Conservation (phyloP, 2,113 vertebrate genomes). For the Poeciliopsis turrubarensis region DNA sequence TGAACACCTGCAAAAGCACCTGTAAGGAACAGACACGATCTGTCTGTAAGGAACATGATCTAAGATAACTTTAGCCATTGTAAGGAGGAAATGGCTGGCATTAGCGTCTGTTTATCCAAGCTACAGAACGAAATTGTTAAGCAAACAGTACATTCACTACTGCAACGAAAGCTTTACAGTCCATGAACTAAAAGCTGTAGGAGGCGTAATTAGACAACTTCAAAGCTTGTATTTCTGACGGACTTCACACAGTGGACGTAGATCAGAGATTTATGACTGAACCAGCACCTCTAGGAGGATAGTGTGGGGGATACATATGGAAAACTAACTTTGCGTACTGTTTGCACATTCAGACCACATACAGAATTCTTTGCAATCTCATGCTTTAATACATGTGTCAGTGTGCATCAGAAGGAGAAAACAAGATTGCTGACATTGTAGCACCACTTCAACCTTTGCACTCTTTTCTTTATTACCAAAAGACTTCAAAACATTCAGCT, state of each 20-base stretch:
- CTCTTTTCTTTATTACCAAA: background rate
- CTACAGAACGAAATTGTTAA: background rate
- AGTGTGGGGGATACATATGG: background rate
- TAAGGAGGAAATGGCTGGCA: background rate
- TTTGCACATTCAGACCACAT: background rate
- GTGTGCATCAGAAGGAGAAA: background rate
- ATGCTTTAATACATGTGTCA: background rate
- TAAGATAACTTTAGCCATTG: background rate
- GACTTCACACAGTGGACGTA: constrained; percentile 46
- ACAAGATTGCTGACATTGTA: background rate
- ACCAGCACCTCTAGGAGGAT: constrained; percentile 31
- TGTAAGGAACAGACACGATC: background rate
- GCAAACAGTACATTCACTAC: background rate
- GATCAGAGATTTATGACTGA: constrained; percentile 44
- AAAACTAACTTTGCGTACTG: background rate
- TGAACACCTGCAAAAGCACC: too few species aligned
- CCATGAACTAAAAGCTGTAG: background rate
- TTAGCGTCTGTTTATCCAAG: background rate
- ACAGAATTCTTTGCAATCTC: background rate
- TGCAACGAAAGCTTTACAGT: background rate
- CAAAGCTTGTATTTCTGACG: background rate
- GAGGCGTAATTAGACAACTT: background rate
- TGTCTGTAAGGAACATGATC: background rate
- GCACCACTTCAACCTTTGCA: background rate
- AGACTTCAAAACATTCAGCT: background rate